These are phyloP conservation scores for Cosmia trapezina DNA, from an alignment of 2,888 invertebrate species.

Conservation along the genomic window DNA sequence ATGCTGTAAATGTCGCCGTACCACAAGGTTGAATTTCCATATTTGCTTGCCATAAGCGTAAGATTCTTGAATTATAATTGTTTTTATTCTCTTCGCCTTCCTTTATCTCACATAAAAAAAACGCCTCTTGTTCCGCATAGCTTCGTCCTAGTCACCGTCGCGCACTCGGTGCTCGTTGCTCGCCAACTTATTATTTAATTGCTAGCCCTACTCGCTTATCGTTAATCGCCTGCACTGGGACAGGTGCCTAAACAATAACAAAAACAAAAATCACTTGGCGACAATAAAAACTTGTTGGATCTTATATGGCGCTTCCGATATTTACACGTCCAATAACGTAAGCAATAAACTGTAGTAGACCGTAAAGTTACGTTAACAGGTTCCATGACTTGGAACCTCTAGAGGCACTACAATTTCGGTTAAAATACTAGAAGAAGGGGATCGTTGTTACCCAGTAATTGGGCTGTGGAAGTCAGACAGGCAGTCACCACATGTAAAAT, in stretches of 20 bases:
- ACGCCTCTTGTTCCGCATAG: too few species aligned
- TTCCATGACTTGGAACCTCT: slow-evolving; percentile 78
- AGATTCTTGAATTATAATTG: too few species aligned
- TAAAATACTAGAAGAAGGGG: background rate
- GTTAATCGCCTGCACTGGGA: background rate
- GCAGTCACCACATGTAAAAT: too few species aligned
- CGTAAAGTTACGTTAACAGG: slow-evolving; percentile 80
- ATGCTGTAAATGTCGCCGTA: too few species aligned
- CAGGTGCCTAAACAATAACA: slow-evolving; percentile 8
- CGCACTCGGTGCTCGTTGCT: background rate
- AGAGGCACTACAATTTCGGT: too few species aligned
- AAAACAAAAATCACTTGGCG: slow-evolving; percentile 47
- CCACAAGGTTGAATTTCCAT: too few species aligned
- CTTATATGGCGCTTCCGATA: slow-evolving; percentile 65
- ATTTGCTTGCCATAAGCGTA: too few species aligned
- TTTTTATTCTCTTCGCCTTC: too few species aligned
- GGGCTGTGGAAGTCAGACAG: too few species aligned
- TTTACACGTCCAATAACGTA: slow-evolving; percentile 62
- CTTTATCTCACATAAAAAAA: too few species aligned
- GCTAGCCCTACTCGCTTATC: background rate
- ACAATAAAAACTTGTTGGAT: slow-evolving; percentile 54
- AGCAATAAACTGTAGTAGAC: slow-evolving; percentile 77
- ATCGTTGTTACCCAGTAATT: too few species aligned
- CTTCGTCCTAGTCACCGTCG: too few species aligned
- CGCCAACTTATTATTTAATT: background rate